Evolutionary conservation across 2,797 vertebrate genomes (phyloP).

Genomic region (Tinamus major): DNA sequence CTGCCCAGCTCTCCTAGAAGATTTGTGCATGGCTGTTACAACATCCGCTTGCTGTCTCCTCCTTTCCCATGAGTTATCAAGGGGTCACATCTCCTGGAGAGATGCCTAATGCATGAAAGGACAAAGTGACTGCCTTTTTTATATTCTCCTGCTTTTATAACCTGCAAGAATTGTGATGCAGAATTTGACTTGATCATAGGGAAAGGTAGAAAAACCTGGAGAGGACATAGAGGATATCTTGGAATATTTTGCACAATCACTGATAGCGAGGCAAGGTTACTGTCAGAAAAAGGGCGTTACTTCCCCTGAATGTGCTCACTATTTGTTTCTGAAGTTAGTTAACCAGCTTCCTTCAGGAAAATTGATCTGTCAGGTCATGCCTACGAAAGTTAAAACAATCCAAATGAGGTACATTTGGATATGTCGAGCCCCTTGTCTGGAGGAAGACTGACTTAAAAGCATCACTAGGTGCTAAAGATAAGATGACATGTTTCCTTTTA

Average conservation of each 20-base stretch:
- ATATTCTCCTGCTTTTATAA: background rate
- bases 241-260: background rate
- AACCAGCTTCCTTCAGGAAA: background rate
- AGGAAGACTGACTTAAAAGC: too few relatives aligned
- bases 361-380: background rate
- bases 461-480: background rate
- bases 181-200: background rate
- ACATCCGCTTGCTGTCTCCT: background rate
- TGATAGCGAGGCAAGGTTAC: background rate
- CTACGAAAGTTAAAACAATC: background rate
- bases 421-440: too few relatives aligned
- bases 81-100: background rate
- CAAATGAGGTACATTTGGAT: background rate
- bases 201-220: background rate
- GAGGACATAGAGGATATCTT: background rate
- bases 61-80: background rate
- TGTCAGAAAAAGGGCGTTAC: background rate
- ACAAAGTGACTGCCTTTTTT: background rate
- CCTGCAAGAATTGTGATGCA: background rate
- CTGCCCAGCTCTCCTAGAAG: background rate
- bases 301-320: background rate
- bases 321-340: background rate
- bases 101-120: rapidly evolving
- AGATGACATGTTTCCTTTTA: too few relatives aligned
- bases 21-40: background rate